Conservation (phyloP, 2,113 vertebrate genomes). For the Triplophysa tibetana region DNA sequence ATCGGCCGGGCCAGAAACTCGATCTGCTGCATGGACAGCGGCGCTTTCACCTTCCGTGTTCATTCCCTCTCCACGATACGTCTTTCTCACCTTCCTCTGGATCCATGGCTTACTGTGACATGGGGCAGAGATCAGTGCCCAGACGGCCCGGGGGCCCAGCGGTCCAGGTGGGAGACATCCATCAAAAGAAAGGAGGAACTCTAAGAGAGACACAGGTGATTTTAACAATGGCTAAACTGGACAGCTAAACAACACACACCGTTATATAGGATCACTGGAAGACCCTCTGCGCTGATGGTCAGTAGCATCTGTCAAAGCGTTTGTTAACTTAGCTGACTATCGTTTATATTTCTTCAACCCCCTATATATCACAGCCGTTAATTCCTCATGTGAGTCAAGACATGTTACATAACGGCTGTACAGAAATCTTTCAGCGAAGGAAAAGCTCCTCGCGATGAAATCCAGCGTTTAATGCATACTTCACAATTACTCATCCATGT, state of each 20-base stretch:
- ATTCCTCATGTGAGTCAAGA: background rate
- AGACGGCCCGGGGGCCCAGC: slow-evolving; percentile 26
- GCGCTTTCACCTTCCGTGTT: background rate
- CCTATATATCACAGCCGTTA: background rate
- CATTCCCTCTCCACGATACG: slow-evolving; percentile 23
- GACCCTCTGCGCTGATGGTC: background rate
- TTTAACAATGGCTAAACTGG: slow-evolving; percentile 30
- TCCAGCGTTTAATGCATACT: background rate
- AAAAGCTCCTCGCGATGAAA: background rate
- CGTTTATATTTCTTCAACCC: slow-evolving; percentile 11
- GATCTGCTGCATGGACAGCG: slow-evolving; percentile 60
- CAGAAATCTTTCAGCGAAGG: background rate
- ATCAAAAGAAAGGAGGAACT: slow-evolving; percentile 39
- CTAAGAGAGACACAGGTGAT: slow-evolving; percentile 25
- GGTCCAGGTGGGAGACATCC: slow-evolving; percentile 47
- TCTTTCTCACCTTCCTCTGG: slow-evolving; percentile 51
- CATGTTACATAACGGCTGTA: background rate
- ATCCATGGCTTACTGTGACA: slow-evolving; percentile 42
- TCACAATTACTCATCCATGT: slow-evolving; percentile 10
- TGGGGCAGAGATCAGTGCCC: slow-evolving; percentile 41
- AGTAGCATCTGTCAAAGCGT: slow-evolving; percentile 1
- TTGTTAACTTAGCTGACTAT: background rate
- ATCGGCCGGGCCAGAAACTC: slow-evolving; percentile 60
- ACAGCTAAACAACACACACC: slow-evolving; percentile 36
- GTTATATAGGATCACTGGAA: slow-evolving; percentile 23